These are phyloP conservation scores for Phanerotoma sp. DNA, from an alignment of 2,888 invertebrate genomes.

Conservation along the genomic window DNA sequence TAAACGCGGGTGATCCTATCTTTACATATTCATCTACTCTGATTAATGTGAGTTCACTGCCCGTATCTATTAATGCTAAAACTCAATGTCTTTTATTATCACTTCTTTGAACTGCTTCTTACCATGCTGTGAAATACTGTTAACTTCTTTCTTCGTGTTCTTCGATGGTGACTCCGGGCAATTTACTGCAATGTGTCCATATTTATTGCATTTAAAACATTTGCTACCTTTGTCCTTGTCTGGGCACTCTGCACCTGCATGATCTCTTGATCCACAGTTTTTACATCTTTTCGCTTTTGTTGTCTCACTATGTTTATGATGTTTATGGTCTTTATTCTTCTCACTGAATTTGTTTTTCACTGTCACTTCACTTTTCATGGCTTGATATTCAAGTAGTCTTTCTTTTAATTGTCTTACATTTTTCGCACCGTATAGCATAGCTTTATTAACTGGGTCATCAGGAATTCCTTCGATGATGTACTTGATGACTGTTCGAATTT, in stretches of 20 bases:
- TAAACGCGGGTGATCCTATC: not conserved
- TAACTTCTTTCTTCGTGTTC: not conserved
- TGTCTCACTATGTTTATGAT: too few relatives aligned
- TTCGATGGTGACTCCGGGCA: not conserved
- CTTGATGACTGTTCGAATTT: not conserved
- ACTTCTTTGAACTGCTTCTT: not conserved
- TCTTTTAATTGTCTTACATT: conserved; percentile 5
- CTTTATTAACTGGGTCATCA: conserved; percentile 13
- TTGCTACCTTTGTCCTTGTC: too few relatives aligned
- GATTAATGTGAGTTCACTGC: not conserved
- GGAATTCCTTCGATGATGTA: conserved; percentile 21
- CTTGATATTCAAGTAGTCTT: not conserved
- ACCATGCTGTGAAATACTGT: not conserved
- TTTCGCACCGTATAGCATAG: conserved; percentile 16
- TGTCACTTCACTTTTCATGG: conserved; percentile 2
- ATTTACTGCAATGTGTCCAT: not conserved
- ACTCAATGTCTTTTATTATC: not conserved
- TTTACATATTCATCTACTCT: too few relatives aligned
- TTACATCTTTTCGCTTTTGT: too few relatives aligned
- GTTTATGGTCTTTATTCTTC: not conserved
- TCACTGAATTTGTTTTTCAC: not conserved
- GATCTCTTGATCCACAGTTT: too few relatives aligned
- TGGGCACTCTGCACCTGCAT: too few relatives aligned
- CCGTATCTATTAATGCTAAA: not conserved
- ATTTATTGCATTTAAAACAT: too few relatives aligned